phyloP scores from a whole-genome alignment of 2,888 invertebrate species.

The Magallana nippona region DNA sequence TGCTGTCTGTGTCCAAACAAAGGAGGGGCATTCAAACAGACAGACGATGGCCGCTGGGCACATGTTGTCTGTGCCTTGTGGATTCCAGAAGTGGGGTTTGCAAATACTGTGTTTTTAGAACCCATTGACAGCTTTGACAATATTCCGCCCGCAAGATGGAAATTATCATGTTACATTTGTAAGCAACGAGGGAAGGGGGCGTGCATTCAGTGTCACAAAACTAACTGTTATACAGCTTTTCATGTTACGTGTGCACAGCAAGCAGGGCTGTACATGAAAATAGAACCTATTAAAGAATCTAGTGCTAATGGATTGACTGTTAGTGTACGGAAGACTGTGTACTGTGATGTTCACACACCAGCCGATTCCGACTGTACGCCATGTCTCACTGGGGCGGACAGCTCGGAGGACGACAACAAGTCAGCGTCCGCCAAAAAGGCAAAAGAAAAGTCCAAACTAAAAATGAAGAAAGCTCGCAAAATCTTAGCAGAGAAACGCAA shows the following conservation, averaged over 20 bases:
- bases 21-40: conserved; percentile 99
- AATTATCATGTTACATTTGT: conserved; percentile 97
- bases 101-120: conserved; percentile 97
- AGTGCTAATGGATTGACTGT: conserved; percentile 67
- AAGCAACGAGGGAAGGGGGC: conserved; percentile 88
- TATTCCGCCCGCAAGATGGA: conserved; percentile 97
- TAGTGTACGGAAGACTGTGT: conserved; percentile 93
- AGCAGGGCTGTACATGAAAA: conserved; percentile 89
- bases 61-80: conserved; percentile 99
- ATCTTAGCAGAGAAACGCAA: conserved; percentile 93
- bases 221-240: conserved; percentile 97
- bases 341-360: conserved; percentile 96
- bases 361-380: conserved; percentile 80
- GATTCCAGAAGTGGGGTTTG: conserved; percentile 97
- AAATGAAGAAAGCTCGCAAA: conserved; percentile 93
- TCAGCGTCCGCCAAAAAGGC: conserved; percentile 74
- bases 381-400: conserved; percentile 64
- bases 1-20: conserved; percentile 99
- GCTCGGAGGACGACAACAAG: conserved; percentile 68
- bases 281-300: conserved; percentile 90
- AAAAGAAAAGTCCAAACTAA: conserved; percentile 83
- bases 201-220: conserved; percentile 98
- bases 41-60: conserved; percentile 96
- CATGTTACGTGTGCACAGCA: conserved; percentile 99
- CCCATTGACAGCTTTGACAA: conserved; percentile 98